A percentile compares a stretch with the other conserved stretches of the same genome.
Evolutionary conservation across 2,888 invertebrate genomes (phyloP).

Genomic region (Pocota personata): DNA sequence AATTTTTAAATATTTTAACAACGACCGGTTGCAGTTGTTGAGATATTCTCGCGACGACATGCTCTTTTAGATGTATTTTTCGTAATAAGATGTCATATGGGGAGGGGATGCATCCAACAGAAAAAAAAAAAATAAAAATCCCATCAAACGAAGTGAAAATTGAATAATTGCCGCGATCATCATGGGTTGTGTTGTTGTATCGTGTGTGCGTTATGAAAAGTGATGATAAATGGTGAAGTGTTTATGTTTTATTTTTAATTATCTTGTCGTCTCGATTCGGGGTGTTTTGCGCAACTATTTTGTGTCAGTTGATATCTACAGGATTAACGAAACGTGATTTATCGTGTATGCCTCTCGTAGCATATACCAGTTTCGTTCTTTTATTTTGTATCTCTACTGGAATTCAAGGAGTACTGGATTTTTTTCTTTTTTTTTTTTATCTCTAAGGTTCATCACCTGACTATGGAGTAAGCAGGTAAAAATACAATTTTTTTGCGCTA

Average conservation of each 20-base stretch:
- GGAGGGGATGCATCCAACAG: neutral
- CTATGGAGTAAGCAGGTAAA: conserved; percentile 64
- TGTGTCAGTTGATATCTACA: conserved; percentile 40
- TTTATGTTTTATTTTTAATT: conserved; percentile 42
- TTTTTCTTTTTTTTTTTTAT: neutral
- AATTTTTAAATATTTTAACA: conserved; percentile 30
- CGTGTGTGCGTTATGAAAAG: conserved; percentile 29
- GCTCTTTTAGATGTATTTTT: neutral
- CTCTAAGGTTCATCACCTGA: conserved; percentile 12
- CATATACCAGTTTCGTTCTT: conserved; percentile 29
- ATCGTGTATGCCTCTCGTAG: no score
- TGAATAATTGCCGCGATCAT: conserved; percentile 66
- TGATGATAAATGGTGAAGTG: conserved; percentile 59
- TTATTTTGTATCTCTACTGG: neutral
- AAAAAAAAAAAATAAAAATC: conserved; percentile 15
- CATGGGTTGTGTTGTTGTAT: conserved; percentile 48
- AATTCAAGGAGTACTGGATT: conserved; percentile 66
- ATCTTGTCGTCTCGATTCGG: neutral
- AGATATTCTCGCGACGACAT: conserved; percentile 42
- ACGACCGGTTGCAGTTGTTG: conserved; percentile 38
- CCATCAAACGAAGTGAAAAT: conserved; percentile 56
- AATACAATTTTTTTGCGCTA: conserved; percentile 8
- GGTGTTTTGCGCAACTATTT: conserved; percentile 42
- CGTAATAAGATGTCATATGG: conserved; percentile 48
- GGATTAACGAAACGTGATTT: conserved; percentile 68